These are phyloP conservation scores for Psittacula cyanocephala DNA, from an alignment of 2,113 vertebrate genomes.

Conservation along the genomic window DNA sequence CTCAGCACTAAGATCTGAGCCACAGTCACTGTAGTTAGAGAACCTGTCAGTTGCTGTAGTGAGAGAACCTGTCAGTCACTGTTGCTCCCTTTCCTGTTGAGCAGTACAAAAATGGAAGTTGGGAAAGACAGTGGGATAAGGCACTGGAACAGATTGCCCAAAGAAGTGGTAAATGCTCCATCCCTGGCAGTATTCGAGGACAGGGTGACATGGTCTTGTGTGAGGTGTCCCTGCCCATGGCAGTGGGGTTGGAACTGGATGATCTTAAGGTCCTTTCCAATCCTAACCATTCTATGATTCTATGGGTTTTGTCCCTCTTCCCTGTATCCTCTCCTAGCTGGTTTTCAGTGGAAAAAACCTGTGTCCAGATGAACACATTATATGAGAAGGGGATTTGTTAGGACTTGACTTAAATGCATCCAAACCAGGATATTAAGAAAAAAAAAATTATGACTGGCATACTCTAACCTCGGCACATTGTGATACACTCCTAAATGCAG, in stretches of 20 bases:
- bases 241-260: not conserved
- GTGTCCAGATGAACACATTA: not conserved
- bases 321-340: not conserved
- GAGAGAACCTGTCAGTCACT: not conserved
- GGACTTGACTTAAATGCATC: not conserved
- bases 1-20: not conserved
- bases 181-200: not conserved
- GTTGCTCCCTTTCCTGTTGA: not conserved
- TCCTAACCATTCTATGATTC: not conserved
- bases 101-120: not conserved
- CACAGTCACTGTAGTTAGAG: not conserved
- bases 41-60: not conserved
- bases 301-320: not conserved
- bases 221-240: not conserved
- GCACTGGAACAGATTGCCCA: not conserved
- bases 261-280: not conserved
- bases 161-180: not conserved
- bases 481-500: not conserved
- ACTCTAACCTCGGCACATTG: not conserved
- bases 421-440: not conserved
- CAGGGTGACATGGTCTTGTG: not conserved
- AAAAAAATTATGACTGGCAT: not conserved
- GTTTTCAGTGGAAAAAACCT: not conserved
- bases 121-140: not conserved
- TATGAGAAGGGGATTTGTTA: not conserved